phyloP scores from a whole-genome alignment of 2,888 invertebrate genomes.

The Dasypogon diadema region DNA sequence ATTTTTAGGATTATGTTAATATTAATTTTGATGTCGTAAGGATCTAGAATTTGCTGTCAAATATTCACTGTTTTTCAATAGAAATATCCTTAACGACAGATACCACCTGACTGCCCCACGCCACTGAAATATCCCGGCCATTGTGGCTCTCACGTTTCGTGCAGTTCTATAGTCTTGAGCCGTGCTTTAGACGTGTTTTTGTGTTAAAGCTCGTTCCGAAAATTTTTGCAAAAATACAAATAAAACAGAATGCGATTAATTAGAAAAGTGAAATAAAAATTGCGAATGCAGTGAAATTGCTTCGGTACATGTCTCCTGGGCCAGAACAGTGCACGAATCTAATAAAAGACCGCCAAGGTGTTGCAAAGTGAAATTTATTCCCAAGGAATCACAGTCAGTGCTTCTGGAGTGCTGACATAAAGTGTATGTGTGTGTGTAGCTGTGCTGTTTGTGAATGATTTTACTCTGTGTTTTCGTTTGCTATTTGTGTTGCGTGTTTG shows the following conservation, averaged over 20 bases:
- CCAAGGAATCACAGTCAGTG: conserved; percentile 15
- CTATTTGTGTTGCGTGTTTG: background rate
- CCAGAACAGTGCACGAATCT: background rate
- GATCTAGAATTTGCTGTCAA: no score
- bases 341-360: background rate
- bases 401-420: conserved; percentile 17
- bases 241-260: no score
- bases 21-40: no score
- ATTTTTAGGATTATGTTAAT: no score
- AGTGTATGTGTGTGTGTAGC: conserved; percentile 4
- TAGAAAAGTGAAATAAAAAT: no score
- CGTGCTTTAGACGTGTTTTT: conserved; percentile 42
- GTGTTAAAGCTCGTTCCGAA: background rate
- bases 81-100: no score
- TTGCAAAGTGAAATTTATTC: background rate
- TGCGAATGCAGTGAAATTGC: no score
- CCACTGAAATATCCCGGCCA: conserved; percentile 25
- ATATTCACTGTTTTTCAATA: no score
- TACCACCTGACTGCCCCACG: background rate
- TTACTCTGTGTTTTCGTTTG: background rate
- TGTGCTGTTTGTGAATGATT: background rate
- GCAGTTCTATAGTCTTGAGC: conserved; percentile 6
- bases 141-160: conserved; percentile 6
- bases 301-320: background rate
- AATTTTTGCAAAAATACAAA: no score